Conservation (phyloP, 2,888 invertebrate genomes). For the Melipona bicolor region DNA sequence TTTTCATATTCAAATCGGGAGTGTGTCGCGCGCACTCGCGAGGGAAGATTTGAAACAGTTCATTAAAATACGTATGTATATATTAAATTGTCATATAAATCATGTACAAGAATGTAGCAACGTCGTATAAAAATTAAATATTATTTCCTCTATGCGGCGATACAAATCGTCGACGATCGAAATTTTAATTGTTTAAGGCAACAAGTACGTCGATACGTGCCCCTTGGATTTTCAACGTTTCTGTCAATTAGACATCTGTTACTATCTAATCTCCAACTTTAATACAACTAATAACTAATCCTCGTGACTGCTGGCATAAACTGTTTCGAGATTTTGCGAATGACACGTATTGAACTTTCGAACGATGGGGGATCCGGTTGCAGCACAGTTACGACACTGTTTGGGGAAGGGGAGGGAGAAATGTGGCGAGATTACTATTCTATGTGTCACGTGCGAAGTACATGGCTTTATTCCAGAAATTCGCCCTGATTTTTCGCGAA, state of each 20-base stretch:
- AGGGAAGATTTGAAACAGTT: background rate
- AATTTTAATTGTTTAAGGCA: background rate
- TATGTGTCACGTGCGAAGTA: background rate
- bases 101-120: background rate
- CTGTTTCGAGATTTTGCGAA: background rate
- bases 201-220: background rate
- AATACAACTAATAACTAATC: background rate
- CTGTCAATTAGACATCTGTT: background rate
- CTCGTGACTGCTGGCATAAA: background rate
- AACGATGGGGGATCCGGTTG: background rate
- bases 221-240: background rate
- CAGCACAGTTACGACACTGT: background rate
- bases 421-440: conserved; percentile 7
- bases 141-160: conserved; percentile 3
- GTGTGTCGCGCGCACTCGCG: no score
- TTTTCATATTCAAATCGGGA: background rate
- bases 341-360: background rate
- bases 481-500: conserved; percentile 87
- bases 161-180: conserved; percentile 12
- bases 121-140: conserved; percentile 32
- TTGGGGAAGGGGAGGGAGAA: no score
- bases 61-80: background rate
- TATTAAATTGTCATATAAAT: background rate
- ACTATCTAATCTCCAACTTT: background rate
- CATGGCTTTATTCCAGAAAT: conserved; percentile 77